Evolutionary conservation across 1,140 invertebrate species (phyloP).

Genomic region (Drosophila kikkawai): DNA sequence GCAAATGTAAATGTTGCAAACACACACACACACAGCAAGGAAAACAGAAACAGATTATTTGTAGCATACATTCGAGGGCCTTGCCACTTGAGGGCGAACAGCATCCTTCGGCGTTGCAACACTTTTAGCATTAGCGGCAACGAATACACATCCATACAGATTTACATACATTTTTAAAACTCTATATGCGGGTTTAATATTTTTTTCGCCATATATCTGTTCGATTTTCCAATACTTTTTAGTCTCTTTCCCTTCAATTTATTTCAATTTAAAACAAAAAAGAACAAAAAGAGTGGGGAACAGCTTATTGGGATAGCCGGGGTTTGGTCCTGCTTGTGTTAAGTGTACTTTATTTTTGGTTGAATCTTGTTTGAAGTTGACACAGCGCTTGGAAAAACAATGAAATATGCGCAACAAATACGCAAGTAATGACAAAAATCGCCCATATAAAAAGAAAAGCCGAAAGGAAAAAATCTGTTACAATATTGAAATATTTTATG

Average conservation of each 20-base stretch:
- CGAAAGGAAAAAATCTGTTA: slow-evolving; percentile 55
- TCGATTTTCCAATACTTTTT: neutral
- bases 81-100: slow-evolving; percentile 11
- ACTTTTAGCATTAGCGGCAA: slow-evolving; percentile 39
- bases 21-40: neutral
- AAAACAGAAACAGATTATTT: slow-evolving; percentile 55
- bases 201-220: neutral
- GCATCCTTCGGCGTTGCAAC: slow-evolving; percentile 9
- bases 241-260: slow-evolving; percentile 27
- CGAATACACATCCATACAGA: slow-evolving; percentile 12
- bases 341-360: slow-evolving; percentile 35
- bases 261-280: slow-evolving; percentile 57
- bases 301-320: slow-evolving; percentile 4
- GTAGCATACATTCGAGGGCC: slow-evolving; percentile 53
- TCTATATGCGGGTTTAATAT: slow-evolving; percentile 18
- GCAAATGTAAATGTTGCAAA: slow-evolving; percentile 60
- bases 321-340: slow-evolving; percentile 9
- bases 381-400: slow-evolving; percentile 37
- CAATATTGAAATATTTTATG: slow-evolving; percentile 81
- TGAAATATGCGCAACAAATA: slow-evolving; percentile 53
- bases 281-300: neutral
- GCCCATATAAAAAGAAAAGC: slow-evolving; percentile 7
- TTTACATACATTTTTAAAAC: slow-evolving; percentile 49
- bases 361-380: slow-evolving; percentile 48
- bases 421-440: slow-evolving; percentile 69